Percentiles rank a stretch among this genome's conserved stretches.
Evolutionary conservation across 2,113 vertebrate genomes (phyloP).

Genomic region (Dipodomys merriami): DNA sequence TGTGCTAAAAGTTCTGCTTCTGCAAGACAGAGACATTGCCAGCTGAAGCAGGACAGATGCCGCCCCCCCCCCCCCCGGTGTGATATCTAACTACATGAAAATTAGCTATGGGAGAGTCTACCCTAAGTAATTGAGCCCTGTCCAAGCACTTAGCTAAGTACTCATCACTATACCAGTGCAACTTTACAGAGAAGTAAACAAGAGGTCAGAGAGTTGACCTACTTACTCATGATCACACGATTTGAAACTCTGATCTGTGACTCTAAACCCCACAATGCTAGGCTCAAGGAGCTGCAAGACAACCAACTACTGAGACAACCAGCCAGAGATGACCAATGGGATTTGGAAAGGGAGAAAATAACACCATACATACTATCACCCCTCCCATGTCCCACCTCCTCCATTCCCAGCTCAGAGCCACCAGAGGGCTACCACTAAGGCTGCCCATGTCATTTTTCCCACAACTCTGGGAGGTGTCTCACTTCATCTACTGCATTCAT

Average conservation of each 20-base stretch:
- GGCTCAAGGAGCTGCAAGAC: neutral
- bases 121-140: accelerated
- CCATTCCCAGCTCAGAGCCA: accelerated
- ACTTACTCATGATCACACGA: neutral
- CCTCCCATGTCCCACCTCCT: neutral
- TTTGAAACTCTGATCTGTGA: neutral
- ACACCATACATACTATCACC: no score
- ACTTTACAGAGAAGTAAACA: neutral
- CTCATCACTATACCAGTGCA: neutral
- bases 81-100: neutral
- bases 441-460: neutral
- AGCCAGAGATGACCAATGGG: accelerated
- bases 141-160: neutral
- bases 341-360: neutral
- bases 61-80: no score
- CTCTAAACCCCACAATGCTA: neutral
- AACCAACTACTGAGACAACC: neutral
- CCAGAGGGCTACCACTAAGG: neutral
- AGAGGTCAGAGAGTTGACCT: neutral
- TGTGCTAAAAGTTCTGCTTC: neutral
- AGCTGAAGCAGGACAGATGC: neutral
- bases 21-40: neutral
- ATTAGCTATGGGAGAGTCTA: neutral
- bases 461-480: neutral
- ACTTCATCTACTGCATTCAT: neutral